A percentile compares a stretch with the other conserved stretches of the same genome.
Conservation (phyloP, 1,140 invertebrate species). For the Drosophila jambulina region DNA sequence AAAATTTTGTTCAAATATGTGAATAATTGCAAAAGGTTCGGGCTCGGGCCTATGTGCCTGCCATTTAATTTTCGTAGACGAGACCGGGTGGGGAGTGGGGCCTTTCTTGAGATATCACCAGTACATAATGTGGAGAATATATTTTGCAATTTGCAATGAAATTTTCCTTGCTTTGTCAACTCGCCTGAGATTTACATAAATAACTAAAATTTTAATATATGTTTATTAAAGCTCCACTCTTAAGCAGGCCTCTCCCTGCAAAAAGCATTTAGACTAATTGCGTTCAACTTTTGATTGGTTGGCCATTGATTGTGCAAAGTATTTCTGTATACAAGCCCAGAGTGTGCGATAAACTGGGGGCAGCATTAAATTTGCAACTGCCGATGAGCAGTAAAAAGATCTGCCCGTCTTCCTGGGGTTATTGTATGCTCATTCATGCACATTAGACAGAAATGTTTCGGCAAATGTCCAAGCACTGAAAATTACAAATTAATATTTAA, state of each 20-base stretch:
- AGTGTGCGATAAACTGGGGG: conserved; percentile 15
- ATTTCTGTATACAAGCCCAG: conserved; percentile 33
- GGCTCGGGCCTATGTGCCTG: conserved; percentile 52
- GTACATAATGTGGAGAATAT: conserved; percentile 56
- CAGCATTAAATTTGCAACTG: conserved; percentile 73
- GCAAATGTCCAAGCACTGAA: conserved; percentile 53
- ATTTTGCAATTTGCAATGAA: conserved; percentile 60
- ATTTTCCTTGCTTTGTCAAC: conserved; percentile 63
- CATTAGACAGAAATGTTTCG: conserved; percentile 63
- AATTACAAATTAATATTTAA: conserved; percentile 55
- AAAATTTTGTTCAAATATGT: conserved; percentile 81
- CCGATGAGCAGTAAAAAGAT: conserved; percentile 61
- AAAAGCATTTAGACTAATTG: conserved; percentile 66
- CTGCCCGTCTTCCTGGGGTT: conserved; percentile 38
- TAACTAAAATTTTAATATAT: conserved; percentile 84
- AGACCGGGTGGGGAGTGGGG: not conserved
- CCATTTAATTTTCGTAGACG: conserved; percentile 50
- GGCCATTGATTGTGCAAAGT: conserved; percentile 64
- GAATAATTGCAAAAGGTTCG: conserved; percentile 71
- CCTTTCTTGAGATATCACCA: conserved; percentile 30
- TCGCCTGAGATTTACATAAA: conserved; percentile 76
- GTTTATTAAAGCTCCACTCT: conserved; percentile 74
- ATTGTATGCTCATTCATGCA: conserved; percentile 59
- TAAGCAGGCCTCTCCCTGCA: conserved; percentile 61
- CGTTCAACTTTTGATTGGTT: conserved; percentile 77